A percentile compares a stretch with the other conserved stretches of the same genome.
These are phyloP conservation scores for Clarias gariepinus DNA, from an alignment of 2,113 vertebrate genomes.

Conservation along the genomic window DNA sequence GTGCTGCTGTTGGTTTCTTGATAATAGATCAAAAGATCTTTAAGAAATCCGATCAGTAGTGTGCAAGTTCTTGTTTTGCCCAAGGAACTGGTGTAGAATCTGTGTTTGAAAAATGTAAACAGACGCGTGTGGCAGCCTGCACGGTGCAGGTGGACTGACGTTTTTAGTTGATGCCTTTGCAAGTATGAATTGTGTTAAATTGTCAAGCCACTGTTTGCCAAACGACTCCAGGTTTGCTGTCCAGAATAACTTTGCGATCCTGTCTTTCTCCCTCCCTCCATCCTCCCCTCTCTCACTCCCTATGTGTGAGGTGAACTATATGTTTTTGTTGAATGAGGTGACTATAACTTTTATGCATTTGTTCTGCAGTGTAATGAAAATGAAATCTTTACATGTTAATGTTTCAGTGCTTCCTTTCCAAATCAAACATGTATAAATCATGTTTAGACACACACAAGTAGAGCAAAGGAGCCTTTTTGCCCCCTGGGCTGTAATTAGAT, in stretches of 20 bases:
- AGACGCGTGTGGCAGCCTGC: slow-evolving; percentile 31
- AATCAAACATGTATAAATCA: slow-evolving; percentile 48
- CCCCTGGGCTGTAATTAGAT: slow-evolving; percentile 21
- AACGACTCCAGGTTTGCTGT: not conserved
- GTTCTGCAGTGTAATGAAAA: slow-evolving; percentile 28
- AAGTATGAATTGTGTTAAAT: not conserved
- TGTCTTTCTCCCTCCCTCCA: not conserved
- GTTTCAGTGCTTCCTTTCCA: slow-evolving; percentile 27
- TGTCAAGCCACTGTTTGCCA: slow-evolving; percentile 26
- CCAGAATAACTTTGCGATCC: slow-evolving; percentile 1
- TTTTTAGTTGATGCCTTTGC: slow-evolving; percentile 10
- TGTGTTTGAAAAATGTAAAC: slow-evolving; percentile 32
- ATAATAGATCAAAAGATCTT: slow-evolving; percentile 18
- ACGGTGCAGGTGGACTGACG: slow-evolving; percentile 15
- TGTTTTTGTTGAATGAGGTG: slow-evolving; percentile 7
- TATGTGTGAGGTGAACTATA: not conserved
- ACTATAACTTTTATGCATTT: not conserved
- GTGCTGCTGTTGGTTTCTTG: not conserved
- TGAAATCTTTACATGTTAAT: slow-evolving; percentile 31
- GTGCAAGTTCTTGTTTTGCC: slow-evolving; percentile 18
- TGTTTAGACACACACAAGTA: slow-evolving; percentile 13
- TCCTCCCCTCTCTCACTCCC: not conserved
- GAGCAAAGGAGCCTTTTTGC: slow-evolving; percentile 10
- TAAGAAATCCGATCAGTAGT: not conserved
- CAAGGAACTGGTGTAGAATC: slow-evolving; percentile 2